Base-by-base conservation (phyloP, 2,113 vertebrate species). In the Chloropsis cyanopogon region DNA sequence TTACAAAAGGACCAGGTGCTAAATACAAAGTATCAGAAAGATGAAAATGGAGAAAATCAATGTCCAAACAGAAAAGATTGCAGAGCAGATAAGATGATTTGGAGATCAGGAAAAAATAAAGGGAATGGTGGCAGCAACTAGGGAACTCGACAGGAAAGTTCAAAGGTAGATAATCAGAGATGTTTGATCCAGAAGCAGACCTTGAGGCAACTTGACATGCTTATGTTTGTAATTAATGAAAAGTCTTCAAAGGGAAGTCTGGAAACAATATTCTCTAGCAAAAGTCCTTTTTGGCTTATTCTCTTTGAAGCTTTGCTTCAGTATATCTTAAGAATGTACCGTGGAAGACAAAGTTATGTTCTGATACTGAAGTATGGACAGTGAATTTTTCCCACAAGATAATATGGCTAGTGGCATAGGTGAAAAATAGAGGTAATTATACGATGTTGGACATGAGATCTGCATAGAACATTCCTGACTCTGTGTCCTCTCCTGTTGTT, bases 1-100 rank as follows among this genome's bases (percentile, higher is more conserved):
- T 95, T 96, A 97, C 95, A 72, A 64, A 93, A 94, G 61, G 77
- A 91, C 52, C 47, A 59, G 84, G 78, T 94, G 82, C 70, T 95
- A 93, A 90, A 84, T 70, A 57, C 76, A 61, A 85, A 91, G 64
- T 68, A 63, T 73, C 57, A 60, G 82, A 79, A 73, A 88, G 63
- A 95, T 37, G 20, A 88, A 92, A 90, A 81, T 6, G 2, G 81
- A 59, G 84, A 94, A 96, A 86, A 80, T 78, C 53, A 12, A n/a
- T 71, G 50, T 79, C 54, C 25, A 87, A 73, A 64, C 35, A 71
- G 57, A 71, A 83, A 60, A 93, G 44, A 59, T 46, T 0, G 0
- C 13, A 50, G 46, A 69, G 23, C 23, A 72, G 54, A 12, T 54
- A n/a, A 50, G 59, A 64, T 11, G 13, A 64, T 59, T 81, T 70